Evolutionary conservation across 2,113 vertebrate species (phyloP), one percentile per base, ranked within the genome.

Genomic region (Okapia johnstoni): DNA sequence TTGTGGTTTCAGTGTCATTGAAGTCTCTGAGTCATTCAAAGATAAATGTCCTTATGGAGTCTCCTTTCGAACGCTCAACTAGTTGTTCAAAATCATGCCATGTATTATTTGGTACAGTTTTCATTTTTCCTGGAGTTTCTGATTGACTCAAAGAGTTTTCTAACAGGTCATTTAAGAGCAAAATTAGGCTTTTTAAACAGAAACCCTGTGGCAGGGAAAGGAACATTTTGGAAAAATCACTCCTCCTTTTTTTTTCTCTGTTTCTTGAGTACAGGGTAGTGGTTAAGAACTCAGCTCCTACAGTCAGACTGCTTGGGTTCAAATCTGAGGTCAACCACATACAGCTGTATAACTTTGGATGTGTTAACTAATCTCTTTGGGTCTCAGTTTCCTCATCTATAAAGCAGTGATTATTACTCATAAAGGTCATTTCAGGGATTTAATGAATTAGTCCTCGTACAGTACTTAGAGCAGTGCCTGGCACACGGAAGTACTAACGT

Each of bases 41-140:
- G 81, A 52, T 55, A 90, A 66, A 48, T 15, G 19, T 85, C 61
- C 73, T 87, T 70, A 33, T 25, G 61, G 36, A 30, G 13, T 54
- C 16, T 83, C n/a, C 21, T 70, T 83, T 40, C 54, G 80, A 43
- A 73, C 2, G 14, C 30, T 55, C n/a, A 60, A 17, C 13, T 30
- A 23, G 4, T 85, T 83, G 28, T 73, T 97, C 93, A 92, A 57
- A 94, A 40, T 88, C 77, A 54, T 21, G 23, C 52, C 2, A 0
- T 60, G 2, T 36, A 11, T 58, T 90, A 25, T 61, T 55, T 11
- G 54, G 14, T 55, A 57, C n/a, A 77, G 58, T 76, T 92, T 92
- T 73, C n/a, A 28, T 80, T 94, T 95, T 94, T 85, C 28, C 54
- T 88, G 19, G 76, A 60, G 46, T 96, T 85, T 94, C 88, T 94